Conservation (phyloP, 2,888 invertebrate species). For the Hybos culiciformis region DNA sequence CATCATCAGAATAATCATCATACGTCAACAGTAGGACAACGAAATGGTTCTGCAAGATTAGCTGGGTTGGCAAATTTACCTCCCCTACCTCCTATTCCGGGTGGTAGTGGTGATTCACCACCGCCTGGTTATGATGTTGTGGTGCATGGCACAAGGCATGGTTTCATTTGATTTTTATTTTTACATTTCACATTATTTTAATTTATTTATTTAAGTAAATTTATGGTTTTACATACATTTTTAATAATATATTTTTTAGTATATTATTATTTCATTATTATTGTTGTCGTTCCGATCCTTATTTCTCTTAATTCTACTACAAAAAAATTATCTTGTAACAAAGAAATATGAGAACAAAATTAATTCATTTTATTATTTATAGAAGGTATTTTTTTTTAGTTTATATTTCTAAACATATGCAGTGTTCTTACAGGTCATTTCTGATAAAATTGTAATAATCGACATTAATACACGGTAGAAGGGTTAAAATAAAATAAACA, state of each 20-base stretch:
- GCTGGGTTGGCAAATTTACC: slow-evolving; percentile 32
- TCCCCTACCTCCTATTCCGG: slow-evolving; percentile 18
- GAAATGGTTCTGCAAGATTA: slow-evolving; percentile 31
- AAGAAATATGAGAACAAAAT: too few species aligned
- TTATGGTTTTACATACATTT: background rate
- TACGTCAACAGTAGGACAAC: slow-evolving; percentile 18
- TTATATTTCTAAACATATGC: too few species aligned
- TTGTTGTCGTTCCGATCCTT: background rate
- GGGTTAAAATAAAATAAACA: too few species aligned
- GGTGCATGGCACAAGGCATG: slow-evolving; percentile 40
- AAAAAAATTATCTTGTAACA: too few species aligned
- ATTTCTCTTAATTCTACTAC: too few species aligned
- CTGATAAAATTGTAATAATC: too few species aligned
- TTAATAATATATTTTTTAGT: slow-evolving; percentile 7
- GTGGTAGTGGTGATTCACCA: slow-evolving; percentile 28
- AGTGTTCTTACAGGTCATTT: too few species aligned
- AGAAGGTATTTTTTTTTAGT: too few species aligned
- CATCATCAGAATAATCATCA: slow-evolving; percentile 26
- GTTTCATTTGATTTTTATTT: slow-evolving; percentile 21
- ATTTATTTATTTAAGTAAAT: too few species aligned
- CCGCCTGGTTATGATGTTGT: slow-evolving; percentile 38
- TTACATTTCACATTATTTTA: slow-evolving; percentile 5
- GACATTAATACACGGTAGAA: too few species aligned
- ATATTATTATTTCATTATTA: slow-evolving; percentile 10
- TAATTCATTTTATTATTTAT: too few species aligned